These are phyloP conservation scores for Seriola aureovittata DNA, from an alignment of 2,113 vertebrate genomes.

Conservation along the genomic window DNA sequence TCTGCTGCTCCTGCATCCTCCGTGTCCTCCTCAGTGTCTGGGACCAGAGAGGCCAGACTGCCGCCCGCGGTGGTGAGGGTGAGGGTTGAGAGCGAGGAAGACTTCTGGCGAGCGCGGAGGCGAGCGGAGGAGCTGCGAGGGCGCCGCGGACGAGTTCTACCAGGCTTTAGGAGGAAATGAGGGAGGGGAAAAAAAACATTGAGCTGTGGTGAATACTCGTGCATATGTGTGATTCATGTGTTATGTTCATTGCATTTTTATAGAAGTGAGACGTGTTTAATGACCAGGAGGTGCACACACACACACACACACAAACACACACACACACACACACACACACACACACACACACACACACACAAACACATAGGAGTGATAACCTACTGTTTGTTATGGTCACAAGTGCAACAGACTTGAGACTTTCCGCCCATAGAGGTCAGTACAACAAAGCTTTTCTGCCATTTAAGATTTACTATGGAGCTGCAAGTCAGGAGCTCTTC, in stretches of 20 bases:
- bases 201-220: background rate
- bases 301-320: background rate
- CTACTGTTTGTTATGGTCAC: background rate
- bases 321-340: too few species aligned
- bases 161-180: constrained; percentile 45
- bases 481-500: background rate
- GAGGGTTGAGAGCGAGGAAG: constrained; percentile 66
- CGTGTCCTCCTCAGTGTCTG: constrained; percentile 64
- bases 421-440: constrained; percentile 46
- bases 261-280: background rate
- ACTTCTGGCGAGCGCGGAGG: constrained; percentile 35
- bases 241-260: too few species aligned
- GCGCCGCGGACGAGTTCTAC: constrained; percentile 58
- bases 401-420: background rate
- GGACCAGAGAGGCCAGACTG: constrained; percentile 75
- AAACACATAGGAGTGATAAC: background rate
- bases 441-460: constrained; percentile 28
- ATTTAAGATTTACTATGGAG: background rate
- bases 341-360: background rate
- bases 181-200: background rate
- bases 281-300: background rate
- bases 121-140: constrained; percentile 10
- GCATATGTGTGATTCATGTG: too few species aligned
- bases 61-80: constrained; percentile 50
- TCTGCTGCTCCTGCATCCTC: constrained; percentile 46